These are phyloP conservation scores for Leucophora obtusa DNA, from an alignment of 2,888 invertebrate genomes.

Conservation along the genomic window DNA sequence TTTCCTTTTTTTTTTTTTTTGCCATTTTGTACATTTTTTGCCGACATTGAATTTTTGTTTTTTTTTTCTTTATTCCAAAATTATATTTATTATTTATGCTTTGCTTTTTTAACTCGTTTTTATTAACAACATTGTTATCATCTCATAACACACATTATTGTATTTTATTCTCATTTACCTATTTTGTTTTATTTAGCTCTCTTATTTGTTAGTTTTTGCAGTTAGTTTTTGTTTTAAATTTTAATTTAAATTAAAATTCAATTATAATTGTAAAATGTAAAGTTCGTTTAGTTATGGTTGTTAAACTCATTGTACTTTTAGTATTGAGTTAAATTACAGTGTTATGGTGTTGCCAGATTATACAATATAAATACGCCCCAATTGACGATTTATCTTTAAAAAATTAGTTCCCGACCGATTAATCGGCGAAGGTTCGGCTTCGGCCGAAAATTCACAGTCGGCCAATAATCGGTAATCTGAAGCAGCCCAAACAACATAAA, in stretches of 20 bases:
- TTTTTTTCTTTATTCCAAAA: conserved; percentile 5
- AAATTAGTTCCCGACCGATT: no score
- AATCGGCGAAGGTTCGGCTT: no score
- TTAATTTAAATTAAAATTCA: conserved; percentile 16
- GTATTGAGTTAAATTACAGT: conserved; percentile 22
- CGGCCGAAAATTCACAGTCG: no score
- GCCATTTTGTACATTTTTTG: conserved; percentile 3
- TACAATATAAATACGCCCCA: no score
- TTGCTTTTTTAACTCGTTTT: conserved; percentile 40
- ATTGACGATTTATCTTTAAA: no score
- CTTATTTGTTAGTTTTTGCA: conserved; percentile 7
- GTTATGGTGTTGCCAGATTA: background rate
- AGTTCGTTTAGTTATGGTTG: conserved; percentile 25
- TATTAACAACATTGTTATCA: conserved; percentile 1
- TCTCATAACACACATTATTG: conserved; percentile 17
- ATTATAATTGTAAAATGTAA: conserved; percentile 35
- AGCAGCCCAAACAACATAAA: no score
- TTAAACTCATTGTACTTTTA: conserved; percentile 23
- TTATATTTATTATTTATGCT: conserved; percentile 37
- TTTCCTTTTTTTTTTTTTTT: conserved; percentile 9
- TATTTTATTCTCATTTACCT: conserved; percentile 19
- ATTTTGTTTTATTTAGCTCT: conserved; percentile 16
- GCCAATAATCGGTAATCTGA: no score
- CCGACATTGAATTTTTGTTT: conserved; percentile 28
- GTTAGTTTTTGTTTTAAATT: conserved; percentile 13